Evolutionary conservation across 1,140 invertebrate genomes (phyloP).

Genomic region (Cydia pomonella): DNA sequence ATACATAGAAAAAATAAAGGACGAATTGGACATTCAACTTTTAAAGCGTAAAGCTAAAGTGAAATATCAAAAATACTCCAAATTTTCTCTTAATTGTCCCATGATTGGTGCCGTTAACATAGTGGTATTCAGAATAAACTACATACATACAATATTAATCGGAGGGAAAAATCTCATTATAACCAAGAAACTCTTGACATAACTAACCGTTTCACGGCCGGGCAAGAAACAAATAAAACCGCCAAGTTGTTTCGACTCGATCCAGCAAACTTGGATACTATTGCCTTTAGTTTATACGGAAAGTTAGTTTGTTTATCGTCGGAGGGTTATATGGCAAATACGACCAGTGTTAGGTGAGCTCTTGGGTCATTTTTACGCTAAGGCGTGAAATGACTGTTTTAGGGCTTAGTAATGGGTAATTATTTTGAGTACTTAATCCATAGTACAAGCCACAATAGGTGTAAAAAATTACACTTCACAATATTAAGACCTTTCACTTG

Average conservation of each 20-base stretch:
- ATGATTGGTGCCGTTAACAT: too few species aligned
- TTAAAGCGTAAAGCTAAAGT: too few species aligned
- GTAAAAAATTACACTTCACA: too few species aligned
- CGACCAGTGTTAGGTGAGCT: not conserved
- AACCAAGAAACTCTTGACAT: not conserved
- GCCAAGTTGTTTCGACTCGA: slow-evolving; percentile 5
- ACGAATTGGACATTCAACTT: too few species aligned
- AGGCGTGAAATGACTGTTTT: not conserved
- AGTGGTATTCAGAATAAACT: too few species aligned
- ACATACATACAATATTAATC: not conserved
- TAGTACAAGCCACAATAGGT: too few species aligned
- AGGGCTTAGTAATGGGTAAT: not conserved
- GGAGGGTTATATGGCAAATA: not conserved
- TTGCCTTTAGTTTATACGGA: slow-evolving; percentile 12
- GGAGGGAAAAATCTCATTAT: not conserved
- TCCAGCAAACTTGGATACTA: slow-evolving; percentile 13
- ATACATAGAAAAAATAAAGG: too few species aligned
- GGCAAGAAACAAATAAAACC: slow-evolving; percentile 5
- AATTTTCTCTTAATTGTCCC: too few species aligned
- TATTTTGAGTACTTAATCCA: not conserved
- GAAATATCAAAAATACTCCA: too few species aligned
- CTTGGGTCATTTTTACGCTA: not conserved
- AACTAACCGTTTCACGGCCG: not conserved
- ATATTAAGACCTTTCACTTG: too few species aligned
- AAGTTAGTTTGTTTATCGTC: slow-evolving; percentile 11